phyloP scores from a whole-genome alignment of 1,140 invertebrate species.

The Tetramorium parvispinum region DNA sequence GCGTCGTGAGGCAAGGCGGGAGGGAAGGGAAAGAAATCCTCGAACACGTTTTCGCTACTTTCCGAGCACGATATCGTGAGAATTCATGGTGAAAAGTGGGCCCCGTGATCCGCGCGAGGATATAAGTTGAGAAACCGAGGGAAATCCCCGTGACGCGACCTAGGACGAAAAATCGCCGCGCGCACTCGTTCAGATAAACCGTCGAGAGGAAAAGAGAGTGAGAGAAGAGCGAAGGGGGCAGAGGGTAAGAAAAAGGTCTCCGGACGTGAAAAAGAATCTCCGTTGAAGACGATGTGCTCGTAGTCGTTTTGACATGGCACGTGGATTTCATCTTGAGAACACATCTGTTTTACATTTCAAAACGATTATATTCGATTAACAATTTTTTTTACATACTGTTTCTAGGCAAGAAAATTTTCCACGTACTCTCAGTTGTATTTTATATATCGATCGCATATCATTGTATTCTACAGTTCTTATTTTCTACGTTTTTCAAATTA shows the following conservation, averaged over 20 bases:
- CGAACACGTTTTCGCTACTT: constrained; percentile 68
- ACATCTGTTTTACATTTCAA: not conserved
- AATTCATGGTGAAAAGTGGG: constrained; percentile 65
- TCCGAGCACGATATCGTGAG: constrained; percentile 67
- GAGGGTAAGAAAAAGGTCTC: not conserved
- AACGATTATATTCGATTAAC: not conserved
- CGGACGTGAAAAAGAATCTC: not conserved
- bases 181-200: constrained; percentile 33
- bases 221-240: not conserved
- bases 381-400: not conserved
- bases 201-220: not conserved
- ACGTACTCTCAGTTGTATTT: not conserved
- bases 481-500: not conserved
- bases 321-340: not conserved
- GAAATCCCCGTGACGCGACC: constrained; percentile 34
- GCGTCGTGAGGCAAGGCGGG: not conserved
- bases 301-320: not conserved
- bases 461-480: not conserved
- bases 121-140: constrained; percentile 64
- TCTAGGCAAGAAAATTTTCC: not conserved
- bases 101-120: constrained; percentile 49
- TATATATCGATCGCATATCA: not conserved
- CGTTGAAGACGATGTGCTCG: not conserved
- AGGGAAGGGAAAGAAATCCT: constrained; percentile 54
- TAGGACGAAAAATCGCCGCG: constrained; percentile 51